Percentiles rank a stretch among this genome's conserved stretches.
Conservation (phyloP, 1,140 invertebrate genomes). For the Venturia canescens region DNA sequence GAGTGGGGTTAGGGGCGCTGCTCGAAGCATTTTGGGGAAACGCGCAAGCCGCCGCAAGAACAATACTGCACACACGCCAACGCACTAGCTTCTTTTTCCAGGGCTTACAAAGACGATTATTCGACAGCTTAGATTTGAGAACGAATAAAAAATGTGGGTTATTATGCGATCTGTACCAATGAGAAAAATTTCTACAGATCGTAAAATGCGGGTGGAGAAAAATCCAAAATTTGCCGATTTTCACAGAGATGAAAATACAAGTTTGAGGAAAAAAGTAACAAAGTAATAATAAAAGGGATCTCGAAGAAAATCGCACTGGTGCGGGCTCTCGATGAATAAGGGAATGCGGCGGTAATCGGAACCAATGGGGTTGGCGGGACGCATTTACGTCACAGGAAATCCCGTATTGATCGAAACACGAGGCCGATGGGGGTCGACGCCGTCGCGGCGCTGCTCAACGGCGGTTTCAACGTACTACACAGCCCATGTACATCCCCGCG, state of each 20-base stretch:
- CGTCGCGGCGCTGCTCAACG: conserved; percentile 33
- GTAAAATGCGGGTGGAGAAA: neutral
- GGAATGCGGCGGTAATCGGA: conserved; percentile 72
- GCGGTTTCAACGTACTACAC: conserved; percentile 8
- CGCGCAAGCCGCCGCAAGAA: neutral
- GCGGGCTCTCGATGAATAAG: conserved; percentile 71
- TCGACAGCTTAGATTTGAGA: neutral
- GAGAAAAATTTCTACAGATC: neutral
- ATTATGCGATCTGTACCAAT: neutral
- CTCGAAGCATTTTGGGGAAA: neutral
- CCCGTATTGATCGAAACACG: conserved; percentile 70
- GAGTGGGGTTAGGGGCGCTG: neutral
- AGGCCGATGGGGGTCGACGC: conserved; percentile 40
- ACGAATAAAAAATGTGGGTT: neutral
- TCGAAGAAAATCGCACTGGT: neutral
- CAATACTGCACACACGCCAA: neutral
- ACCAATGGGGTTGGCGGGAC: conserved; percentile 68
- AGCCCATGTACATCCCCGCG: neutral
- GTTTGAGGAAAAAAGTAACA: neutral
- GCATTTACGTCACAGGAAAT: conserved; percentile 72
- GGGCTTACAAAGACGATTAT: no score
- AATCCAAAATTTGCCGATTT: neutral
- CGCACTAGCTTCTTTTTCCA: neutral
- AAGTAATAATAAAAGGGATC: neutral
- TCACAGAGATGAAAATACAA: neutral